Conservation (phyloP, 2,797 vertebrate species). For the Pelobates cultripes region DNA sequence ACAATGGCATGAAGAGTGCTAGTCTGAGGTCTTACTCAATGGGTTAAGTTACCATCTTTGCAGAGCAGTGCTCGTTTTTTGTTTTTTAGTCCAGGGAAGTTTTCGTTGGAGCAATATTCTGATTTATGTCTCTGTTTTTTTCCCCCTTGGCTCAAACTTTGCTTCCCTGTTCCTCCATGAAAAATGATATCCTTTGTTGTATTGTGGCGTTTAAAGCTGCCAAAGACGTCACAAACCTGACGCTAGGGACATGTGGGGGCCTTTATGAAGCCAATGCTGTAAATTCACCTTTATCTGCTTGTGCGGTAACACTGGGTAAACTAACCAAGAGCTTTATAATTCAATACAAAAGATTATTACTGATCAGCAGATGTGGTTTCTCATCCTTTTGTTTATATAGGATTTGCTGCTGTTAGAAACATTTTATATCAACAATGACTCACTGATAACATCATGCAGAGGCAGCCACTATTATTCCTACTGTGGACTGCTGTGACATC, state of each 20-base stretch:
- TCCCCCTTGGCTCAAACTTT: neutral
- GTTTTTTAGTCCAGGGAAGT: neutral
- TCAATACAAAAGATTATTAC: too few relatives aligned
- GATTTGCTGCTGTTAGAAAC: too few relatives aligned
- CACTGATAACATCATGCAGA: too few relatives aligned
- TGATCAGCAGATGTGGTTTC: too few relatives aligned
- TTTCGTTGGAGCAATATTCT: neutral
- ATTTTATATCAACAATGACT: too few relatives aligned
- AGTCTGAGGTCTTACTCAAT: neutral
- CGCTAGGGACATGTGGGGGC: neutral
- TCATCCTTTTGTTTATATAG: too few relatives aligned
- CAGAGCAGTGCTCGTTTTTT: neutral
- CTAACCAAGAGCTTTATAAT: too few relatives aligned
- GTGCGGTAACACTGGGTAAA: too few relatives aligned
- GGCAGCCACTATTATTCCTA: too few relatives aligned
- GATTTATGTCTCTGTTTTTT: slow-evolving; percentile 13
- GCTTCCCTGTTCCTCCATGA: slow-evolving; percentile 15
- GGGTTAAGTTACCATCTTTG: neutral
- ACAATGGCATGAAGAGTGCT: neutral
- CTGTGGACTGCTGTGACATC: too few relatives aligned
- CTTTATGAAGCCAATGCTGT: neutral
- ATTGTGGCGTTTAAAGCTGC: neutral
- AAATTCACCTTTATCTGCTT: too few relatives aligned
- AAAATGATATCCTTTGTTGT: slow-evolving; percentile 37
- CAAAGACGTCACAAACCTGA: slow-evolving; percentile 35